These are phyloP conservation scores for Hucho hucho DNA, from an alignment of 2,113 vertebrate genomes.

Conservation along the genomic window DNA sequence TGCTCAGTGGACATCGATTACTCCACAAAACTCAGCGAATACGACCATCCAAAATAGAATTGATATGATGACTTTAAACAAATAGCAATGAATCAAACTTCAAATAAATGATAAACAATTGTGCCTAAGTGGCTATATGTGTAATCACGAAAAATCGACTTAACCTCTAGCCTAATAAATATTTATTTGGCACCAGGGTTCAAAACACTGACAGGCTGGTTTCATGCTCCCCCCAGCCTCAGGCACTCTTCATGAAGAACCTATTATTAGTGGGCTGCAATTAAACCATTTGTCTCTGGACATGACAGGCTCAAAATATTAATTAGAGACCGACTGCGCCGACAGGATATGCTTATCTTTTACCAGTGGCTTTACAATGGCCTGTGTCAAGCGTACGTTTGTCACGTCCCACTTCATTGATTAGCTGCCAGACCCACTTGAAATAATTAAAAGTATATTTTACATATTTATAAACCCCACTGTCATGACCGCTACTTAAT, in stretches of 20 bases:
- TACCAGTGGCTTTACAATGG: slow-evolving; percentile 65
- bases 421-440: slow-evolving; percentile 78
- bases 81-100: slow-evolving; percentile 76
- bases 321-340: slow-evolving; percentile 68
- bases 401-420: slow-evolving; percentile 77
- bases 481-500: slow-evolving; percentile 71
- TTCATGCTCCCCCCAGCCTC: slow-evolving; percentile 51
- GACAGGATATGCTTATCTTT: slow-evolving; percentile 82
- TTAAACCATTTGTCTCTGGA: slow-evolving; percentile 81
- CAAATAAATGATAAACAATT: slow-evolving; percentile 78
- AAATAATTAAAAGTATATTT: slow-evolving; percentile 86
- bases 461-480: slow-evolving; percentile 84
- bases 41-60: slow-evolving; percentile 50
- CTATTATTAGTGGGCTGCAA: slow-evolving; percentile 79
- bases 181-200: slow-evolving; percentile 81
- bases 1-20: slow-evolving; percentile 29
- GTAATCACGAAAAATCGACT: slow-evolving; percentile 79
- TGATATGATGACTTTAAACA: slow-evolving; percentile 66
- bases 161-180: slow-evolving; percentile 82
- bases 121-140: slow-evolving; percentile 74
- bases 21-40: slow-evolving; percentile 49
- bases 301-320: slow-evolving; percentile 78
- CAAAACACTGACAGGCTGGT: slow-evolving; percentile 63
- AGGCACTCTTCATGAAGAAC: slow-evolving; percentile 76
- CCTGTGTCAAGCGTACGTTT: slow-evolving; percentile 73